phyloP scores from a whole-genome alignment of 2,888 invertebrate species.

The Lasioglossum lativentre region DNA sequence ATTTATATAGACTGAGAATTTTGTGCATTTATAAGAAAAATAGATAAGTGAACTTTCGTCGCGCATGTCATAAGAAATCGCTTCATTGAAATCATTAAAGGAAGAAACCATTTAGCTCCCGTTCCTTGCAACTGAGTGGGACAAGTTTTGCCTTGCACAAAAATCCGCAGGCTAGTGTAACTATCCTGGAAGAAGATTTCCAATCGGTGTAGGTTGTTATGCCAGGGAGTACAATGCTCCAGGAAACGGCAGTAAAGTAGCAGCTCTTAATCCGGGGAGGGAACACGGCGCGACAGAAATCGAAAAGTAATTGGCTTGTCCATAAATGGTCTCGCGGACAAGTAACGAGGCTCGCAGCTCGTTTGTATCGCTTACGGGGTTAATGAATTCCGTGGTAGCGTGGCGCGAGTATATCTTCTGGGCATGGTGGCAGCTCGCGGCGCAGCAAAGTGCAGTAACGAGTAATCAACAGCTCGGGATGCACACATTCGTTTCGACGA shows the following conservation, averaged over 20 bases:
- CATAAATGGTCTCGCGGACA: not conserved
- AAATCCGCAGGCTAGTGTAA: not conserved
- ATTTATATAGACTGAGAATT: not conserved
- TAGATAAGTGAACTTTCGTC: not conserved
- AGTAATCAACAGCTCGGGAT: conserved; percentile 71
- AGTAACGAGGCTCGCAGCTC: conserved; percentile 38
- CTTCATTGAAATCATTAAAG: not conserved
- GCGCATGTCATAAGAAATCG: no score
- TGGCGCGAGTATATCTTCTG: conserved; percentile 55
- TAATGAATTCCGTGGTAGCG: conserved; percentile 59
- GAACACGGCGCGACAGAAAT: conserved; percentile 1
- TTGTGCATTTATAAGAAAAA: not conserved
- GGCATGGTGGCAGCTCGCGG: conserved; percentile 47
- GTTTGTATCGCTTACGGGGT: conserved; percentile 42
- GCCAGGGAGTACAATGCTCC: not conserved
- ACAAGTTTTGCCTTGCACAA: not conserved
- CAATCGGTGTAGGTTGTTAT: not conserved
- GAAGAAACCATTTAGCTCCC: not conserved
- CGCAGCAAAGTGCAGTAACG: conserved; percentile 59
- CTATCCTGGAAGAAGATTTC: not conserved
- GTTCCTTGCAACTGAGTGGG: not conserved
- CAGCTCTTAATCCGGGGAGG: not conserved
- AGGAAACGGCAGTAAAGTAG: conserved; percentile 4
- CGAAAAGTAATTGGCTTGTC: not conserved
- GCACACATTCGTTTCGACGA: conserved; percentile 56